Evolutionary conservation across 1,140 invertebrate genomes (phyloP).

Genomic region (Trichonephila clavipes): DNA sequence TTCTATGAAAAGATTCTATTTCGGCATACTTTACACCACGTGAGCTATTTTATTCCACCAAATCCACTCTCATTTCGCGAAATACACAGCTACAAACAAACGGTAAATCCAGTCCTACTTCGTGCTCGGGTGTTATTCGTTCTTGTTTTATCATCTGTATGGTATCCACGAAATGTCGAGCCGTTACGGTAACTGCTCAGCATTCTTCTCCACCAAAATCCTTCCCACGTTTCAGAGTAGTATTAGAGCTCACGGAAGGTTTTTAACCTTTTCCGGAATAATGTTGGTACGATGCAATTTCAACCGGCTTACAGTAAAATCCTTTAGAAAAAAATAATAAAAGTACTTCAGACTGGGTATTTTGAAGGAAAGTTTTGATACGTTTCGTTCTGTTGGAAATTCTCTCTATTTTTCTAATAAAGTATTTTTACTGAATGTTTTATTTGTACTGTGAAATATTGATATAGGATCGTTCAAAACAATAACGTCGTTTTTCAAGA

Average conservation of each 20-base stretch:
- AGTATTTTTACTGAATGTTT: no score
- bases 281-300: neutral
- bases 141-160: neutral
- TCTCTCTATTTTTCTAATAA: no score
- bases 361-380: no score
- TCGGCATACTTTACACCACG: no score
- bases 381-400: no score
- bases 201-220: neutral
- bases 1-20: no score
- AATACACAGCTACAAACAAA: neutral
- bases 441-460: no score
- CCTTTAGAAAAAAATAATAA: neutral
- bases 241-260: neutral
- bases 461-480: no score
- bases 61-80: neutral
- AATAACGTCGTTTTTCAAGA: no score
- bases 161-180: no score
- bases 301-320: neutral
- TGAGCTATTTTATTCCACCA: neutral
- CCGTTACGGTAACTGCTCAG: no score
- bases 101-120: neutral
- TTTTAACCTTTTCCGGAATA: neutral
- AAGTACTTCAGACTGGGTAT: no score
- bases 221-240: neutral
- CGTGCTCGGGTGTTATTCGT: neutral